phyloP scores from a whole-genome alignment of 2,797 vertebrate species.

The Lithobates sylvaticus region DNA sequence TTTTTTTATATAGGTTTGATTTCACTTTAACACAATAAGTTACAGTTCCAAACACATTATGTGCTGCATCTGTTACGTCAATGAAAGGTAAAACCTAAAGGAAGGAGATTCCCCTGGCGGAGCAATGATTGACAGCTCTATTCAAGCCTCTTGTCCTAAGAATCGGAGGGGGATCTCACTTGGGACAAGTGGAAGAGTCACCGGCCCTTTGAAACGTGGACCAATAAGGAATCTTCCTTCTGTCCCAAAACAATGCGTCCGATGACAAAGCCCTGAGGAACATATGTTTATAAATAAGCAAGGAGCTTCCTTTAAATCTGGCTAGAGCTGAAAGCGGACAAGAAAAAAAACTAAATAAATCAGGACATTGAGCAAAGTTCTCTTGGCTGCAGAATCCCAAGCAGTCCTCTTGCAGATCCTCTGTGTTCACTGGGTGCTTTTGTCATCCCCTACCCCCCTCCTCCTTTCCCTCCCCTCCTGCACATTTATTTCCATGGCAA shows the following conservation, averaged over 20 bases:
- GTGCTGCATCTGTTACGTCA: neutral
- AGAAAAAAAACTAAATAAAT: neutral
- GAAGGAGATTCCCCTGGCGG: neutral
- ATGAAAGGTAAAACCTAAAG: neutral
- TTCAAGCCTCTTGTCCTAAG: conserved; percentile 7
- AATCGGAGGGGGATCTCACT: conserved; percentile 13
- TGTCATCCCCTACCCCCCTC: conserved; percentile 64
- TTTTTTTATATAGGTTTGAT: too few species aligned
- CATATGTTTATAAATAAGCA: conserved; percentile 24
- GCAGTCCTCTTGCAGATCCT: conserved; percentile 38
- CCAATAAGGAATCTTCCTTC: conserved; percentile 11
- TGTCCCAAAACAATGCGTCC: conserved; percentile 20
- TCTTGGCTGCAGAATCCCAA: conserved; percentile 24
- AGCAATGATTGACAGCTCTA: neutral
- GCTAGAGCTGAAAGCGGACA: neutral
- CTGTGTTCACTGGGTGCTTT: conserved; percentile 63
- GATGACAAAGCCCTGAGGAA: neutral
- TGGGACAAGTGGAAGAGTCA: conserved; percentile 25
- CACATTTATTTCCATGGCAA: conserved; percentile 92
- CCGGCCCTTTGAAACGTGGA: conserved; percentile 31
- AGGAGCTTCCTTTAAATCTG: neutral
- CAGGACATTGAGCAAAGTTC: conserved; percentile 20
- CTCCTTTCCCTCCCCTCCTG: conserved; percentile 53
- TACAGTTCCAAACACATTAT: too few species aligned
- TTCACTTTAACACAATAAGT: too few species aligned